Conservation (phyloP, 2,113 vertebrate species). For the Zootoca vivipara region DNA sequence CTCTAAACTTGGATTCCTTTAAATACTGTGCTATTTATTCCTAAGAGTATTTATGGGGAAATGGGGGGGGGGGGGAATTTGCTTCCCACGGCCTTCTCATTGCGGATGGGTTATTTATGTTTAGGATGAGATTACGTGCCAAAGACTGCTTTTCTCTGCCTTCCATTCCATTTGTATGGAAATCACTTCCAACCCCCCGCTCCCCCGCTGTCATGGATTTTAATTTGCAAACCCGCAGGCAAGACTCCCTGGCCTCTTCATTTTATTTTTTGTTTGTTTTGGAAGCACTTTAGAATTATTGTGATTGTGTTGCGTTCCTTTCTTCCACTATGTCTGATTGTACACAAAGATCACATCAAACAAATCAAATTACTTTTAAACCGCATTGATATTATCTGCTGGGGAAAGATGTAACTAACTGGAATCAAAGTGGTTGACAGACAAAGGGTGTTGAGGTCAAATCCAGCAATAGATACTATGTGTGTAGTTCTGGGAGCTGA, state of each 20-base stretch:
- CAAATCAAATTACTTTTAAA: neutral
- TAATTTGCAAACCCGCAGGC: neutral
- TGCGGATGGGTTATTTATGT: neutral
- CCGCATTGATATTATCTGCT: neutral
- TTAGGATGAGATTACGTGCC: neutral
- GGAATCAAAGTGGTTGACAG: neutral
- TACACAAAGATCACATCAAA: neutral
- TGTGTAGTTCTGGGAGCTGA: neutral
- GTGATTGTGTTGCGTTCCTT: neutral
- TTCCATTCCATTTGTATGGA: neutral
- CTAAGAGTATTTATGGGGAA: neutral
- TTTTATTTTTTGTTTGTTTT: neutral
- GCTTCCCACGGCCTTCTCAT: neutral
- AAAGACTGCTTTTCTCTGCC: neutral
- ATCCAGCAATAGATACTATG: neutral
- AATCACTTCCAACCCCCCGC: neutral
- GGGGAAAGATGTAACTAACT: neutral
- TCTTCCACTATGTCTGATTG: neutral
- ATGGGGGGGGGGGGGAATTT: neutral
- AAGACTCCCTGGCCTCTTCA: neutral
- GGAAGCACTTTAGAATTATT: neutral
- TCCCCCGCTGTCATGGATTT: neutral
- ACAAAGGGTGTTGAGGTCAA: too few relatives aligned
- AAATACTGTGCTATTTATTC: neutral
- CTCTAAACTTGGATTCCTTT: neutral